These are phyloP conservation scores for Thermophis baileyi DNA, from an alignment of 2,113 vertebrate species.

Conservation along the genomic window DNA sequence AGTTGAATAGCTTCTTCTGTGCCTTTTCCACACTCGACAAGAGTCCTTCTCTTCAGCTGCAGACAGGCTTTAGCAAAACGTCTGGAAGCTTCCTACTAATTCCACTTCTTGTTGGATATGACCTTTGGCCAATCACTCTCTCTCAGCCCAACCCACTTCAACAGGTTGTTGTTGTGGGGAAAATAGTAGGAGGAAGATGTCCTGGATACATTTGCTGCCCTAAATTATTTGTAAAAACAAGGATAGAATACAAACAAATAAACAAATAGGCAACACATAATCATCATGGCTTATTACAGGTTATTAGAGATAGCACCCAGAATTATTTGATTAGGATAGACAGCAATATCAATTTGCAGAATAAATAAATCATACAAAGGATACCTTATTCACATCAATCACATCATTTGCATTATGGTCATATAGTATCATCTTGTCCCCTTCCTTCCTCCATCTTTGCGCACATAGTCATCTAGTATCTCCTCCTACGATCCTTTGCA, in stretches of 20 bases:
- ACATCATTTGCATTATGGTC: background rate
- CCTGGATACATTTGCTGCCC: background rate
- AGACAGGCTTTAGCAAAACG: background rate
- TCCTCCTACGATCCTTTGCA: background rate
- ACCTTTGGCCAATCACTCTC: background rate
- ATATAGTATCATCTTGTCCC: background rate
- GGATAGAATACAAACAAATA: background rate
- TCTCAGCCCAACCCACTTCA: background rate
- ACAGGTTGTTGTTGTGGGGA: background rate
- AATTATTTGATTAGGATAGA: background rate
- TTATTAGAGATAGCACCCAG: background rate
- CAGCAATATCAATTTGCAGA: background rate
- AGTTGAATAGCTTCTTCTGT: background rate
- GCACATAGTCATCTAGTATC: background rate
- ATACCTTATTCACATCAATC: background rate
- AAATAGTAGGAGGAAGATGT: background rate
- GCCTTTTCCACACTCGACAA: background rate
- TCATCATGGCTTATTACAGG: background rate
- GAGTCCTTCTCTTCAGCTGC: background rate
- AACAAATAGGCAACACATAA: background rate
- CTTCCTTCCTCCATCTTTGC: background rate
- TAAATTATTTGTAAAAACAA: background rate
- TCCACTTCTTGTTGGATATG: background rate
- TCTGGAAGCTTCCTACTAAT: background rate
- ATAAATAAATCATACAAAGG: background rate